Evolutionary conservation across 2,888 invertebrate genomes (phyloP), one percentile per base, ranked within the genome.

Genomic region (Drosophila nr. perissopoda): DNA sequence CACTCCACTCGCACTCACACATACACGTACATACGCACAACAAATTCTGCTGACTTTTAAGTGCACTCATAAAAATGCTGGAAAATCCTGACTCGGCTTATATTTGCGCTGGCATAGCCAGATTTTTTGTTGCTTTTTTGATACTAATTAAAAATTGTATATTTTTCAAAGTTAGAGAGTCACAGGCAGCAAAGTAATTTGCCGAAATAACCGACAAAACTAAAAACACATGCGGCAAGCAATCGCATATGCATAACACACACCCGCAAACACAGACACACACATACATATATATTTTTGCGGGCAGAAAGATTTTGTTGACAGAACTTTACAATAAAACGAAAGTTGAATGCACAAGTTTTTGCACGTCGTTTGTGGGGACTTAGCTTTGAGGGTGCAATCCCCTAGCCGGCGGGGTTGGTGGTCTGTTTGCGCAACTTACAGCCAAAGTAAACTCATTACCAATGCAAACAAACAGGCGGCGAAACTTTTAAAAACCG

Each of bases 401-500:
- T 51, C 49, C 63, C 25, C 62, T 31, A 33, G 61, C 76, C 53
- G 36, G 16, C 38, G 62, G 38, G 52, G 21, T 18, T 63, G 60
- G 40, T 58, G 73, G 76, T 80, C 77, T 90, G 87, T 91, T 89
- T 89, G 84, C 82, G 60, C 79, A 90, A 90, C 90, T 87, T 87
- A 89, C 88, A 87, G 89, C 83, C 79, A 87, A 86, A 91, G 90
- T 91, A 91, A 90, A 90, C 90, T 90, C 91, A 90, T 90, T 91
- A 90, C 89, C 82, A 87, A 89, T 87, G 91, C 89, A 90, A 90
- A 90, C 90, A 91, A 81, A 82, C 83, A 89, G 78, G 77, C 90
- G 70, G 75, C 71, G 64, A 76, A 90, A 90, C 86, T 85, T 86
- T 83, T 75, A 73, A 74, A 75, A 80, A 70, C 69, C 69, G 69